These are phyloP conservation scores for Acromyrmex echinatior DNA, from an alignment of 1,140 invertebrate species.

Conservation along the genomic window DNA sequence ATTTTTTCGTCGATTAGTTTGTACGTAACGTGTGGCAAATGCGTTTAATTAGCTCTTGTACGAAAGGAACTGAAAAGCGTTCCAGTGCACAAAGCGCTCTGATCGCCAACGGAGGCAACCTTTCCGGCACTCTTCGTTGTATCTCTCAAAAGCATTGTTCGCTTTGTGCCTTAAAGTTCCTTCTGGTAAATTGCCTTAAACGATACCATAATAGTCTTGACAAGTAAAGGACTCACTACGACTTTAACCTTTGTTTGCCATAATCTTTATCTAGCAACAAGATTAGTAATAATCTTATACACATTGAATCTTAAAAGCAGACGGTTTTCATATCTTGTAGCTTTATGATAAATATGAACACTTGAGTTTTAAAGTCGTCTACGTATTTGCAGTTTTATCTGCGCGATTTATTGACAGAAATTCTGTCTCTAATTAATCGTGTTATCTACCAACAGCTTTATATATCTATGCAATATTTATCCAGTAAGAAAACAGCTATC, in stretches of 20 bases:
- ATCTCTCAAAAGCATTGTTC: conserved; percentile 62
- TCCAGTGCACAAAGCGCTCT: conserved; percentile 15
- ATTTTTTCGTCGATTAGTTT: conserved; percentile 2
- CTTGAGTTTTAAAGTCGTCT: neutral
- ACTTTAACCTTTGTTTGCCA: conserved; percentile 64
- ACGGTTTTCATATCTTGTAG: neutral
- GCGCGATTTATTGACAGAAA: neutral
- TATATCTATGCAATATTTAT: neutral
- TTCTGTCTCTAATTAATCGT: conserved; percentile 14
- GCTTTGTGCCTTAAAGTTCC: conserved; percentile 70
- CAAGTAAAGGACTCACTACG: conserved; percentile 59
- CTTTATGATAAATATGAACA: neutral
- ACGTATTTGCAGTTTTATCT: neutral
- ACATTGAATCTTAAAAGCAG: neutral
- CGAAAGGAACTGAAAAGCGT: conserved; percentile 24
- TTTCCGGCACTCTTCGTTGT: conserved; percentile 27
- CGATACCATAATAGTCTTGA: conserved; percentile 46
- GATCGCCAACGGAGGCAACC: conserved; percentile 44
- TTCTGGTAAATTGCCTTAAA: conserved; percentile 73
- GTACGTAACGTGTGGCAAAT: conserved; percentile 38
- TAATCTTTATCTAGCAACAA: conserved; percentile 60
- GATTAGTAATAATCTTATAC: conserved; percentile 52
- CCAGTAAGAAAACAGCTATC: conserved; percentile 1
- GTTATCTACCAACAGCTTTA: neutral
- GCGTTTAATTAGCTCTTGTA: conserved; percentile 46